phyloP scores from a whole-genome alignment of 2,113 vertebrate species.

The Gymnobelideus leadbeateri region DNA sequence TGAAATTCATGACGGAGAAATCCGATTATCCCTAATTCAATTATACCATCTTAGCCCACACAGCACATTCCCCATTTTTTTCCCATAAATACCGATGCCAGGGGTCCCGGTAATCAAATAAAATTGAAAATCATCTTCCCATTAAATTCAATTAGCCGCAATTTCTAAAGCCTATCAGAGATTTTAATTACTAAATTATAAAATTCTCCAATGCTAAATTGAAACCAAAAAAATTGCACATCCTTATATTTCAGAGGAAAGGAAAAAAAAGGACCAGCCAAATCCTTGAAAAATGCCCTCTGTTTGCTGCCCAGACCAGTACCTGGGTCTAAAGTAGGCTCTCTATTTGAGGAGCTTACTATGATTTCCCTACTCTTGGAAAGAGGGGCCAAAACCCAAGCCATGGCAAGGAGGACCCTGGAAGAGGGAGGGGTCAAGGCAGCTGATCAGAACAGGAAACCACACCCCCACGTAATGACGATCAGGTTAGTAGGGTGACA shows the following conservation, averaged over 20 bases:
- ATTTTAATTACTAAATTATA: slow-evolving; percentile 99
- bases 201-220: slow-evolving; percentile 99
- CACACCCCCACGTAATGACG: background rate
- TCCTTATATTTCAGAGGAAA: slow-evolving; percentile 94
- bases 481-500: background rate
- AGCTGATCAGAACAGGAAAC: background rate
- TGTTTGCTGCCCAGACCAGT: slow-evolving; percentile 48
- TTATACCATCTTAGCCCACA: slow-evolving; percentile 99
- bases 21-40: slow-evolving; percentile 99
- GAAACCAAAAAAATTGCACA: slow-evolving; percentile 97
- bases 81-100: slow-evolving; percentile 99
- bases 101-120: slow-evolving; percentile 99
- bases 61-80: slow-evolving; percentile 99
- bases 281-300: slow-evolving; percentile 86
- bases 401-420: background rate
- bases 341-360: slow-evolving; percentile 14
- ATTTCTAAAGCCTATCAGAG: slow-evolving; percentile 99
- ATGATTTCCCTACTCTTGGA: background rate
- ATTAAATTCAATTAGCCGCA: slow-evolving; percentile 99
- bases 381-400: background rate
- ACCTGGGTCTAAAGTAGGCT: slow-evolving; percentile 28
- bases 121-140: slow-evolving; percentile 99
- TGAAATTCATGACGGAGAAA: slow-evolving; percentile 99
- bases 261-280: slow-evolving; percentile 80
- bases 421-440: slow-evolving; percentile 5